Conservation (phyloP, 2,113 vertebrate species). For the Platycercus adscitus region DNA sequence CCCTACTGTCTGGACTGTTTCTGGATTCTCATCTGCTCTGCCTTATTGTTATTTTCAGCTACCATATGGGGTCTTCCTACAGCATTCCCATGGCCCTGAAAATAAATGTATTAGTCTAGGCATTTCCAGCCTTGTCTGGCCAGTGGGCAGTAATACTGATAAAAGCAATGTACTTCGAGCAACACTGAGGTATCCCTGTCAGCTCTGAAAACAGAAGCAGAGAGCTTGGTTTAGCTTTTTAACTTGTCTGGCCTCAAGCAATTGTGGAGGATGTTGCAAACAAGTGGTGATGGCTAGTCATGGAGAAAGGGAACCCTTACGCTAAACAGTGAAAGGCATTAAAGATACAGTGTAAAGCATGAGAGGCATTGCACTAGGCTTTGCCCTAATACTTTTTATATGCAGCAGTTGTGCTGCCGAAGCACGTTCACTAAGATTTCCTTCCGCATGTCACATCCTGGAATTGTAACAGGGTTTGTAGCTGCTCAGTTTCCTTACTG, state of each 20-base stretch:
- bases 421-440: background rate
- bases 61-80: background rate
- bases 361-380: background rate
- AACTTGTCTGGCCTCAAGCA: background rate
- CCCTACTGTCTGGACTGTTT: fast-evolving
- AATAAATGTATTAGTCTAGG: background rate
- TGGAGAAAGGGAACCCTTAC: background rate
- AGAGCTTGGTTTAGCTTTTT: background rate
- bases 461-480: background rate
- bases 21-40: background rate
- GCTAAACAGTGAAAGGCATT: background rate
- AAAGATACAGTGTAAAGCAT: fast-evolving
- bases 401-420: background rate
- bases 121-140: background rate
- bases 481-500: background rate
- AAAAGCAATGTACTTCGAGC: background rate
- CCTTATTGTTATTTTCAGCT: background rate
- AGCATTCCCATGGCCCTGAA: background rate
- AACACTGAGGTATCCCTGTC: background rate
- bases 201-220: background rate
- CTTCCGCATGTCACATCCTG: background rate
- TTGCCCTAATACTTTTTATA: background rate
- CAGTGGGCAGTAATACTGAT: background rate
- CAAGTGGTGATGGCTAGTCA: background rate
- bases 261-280: background rate